Evolutionary conservation across 2,113 vertebrate species (phyloP), one percentile per base, ranked within the genome.

Genomic region (Pangasianodon hypophthalmus): DNA sequence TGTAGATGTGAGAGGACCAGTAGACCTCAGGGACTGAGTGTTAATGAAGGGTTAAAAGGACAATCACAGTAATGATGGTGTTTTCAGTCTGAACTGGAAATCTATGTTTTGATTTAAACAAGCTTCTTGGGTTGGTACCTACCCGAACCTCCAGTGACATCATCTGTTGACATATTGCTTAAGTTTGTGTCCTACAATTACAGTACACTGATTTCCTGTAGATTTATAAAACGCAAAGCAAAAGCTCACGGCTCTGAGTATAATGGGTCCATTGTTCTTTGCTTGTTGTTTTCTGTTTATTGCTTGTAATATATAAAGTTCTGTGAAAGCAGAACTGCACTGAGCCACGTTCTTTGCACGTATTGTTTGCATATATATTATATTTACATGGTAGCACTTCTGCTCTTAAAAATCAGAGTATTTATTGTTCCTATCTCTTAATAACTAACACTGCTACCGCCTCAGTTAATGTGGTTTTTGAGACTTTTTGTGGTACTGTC

Each of bases 121-220:
- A 84, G 37, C 37, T 37, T 21, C 3, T 54, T 54, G n/a, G 80
- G 14, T 82, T 82, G 80, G 48, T 6, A 54, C 79, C 7, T 82
- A 32, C 0, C 80, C 1, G 1, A 84, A 14, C 4, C 82, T 14
- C 21, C 37, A 26, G 19, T 26, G 37, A 84, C 37, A 60, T 41
- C 8, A 0, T 21, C 54, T 58, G n/a, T 32, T 81, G 29, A 81
- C 48, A 54, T 18, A 8, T 10, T 41, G 86, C 32, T 37, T 29
- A 58, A 0, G 14, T 29, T 58, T 77, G 52, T 77, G 18, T 50
- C 54, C 52, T 69, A 62, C 8, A 62, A 69, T 87, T 26, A 77
- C 69, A n/a, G 46, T 52, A 75, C 32, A 87, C 60, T 87, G 21
- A 87, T n/a, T 87, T 87, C 37, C 24, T n/a, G 32, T 50, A n/a